Conservation (phyloP, 2,113 vertebrate genomes). For the Rostratula benghalensis region DNA sequence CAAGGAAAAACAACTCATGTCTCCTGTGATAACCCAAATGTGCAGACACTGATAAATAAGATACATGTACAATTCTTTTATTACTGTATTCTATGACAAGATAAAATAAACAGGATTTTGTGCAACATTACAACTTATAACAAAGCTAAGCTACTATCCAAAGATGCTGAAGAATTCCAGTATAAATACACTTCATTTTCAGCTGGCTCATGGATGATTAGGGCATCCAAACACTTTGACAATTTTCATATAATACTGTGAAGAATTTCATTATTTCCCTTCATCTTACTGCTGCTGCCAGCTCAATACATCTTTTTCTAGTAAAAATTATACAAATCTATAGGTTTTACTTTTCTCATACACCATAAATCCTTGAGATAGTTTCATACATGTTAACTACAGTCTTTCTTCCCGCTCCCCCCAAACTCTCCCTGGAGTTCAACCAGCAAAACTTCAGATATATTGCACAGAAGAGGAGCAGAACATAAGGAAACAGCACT, state of each 20-base stretch:
- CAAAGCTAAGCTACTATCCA: conserved; percentile 67
- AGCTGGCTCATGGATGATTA: conserved; percentile 53
- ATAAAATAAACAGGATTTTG: conserved; percentile 73
- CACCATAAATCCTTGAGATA: conserved; percentile 50
- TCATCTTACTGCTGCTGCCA: conserved; percentile 54
- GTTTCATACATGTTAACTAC: conserved; percentile 28
- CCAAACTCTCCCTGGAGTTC: neutral
- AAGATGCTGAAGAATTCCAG: conserved; percentile 58
- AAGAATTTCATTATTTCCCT: conserved; percentile 67
- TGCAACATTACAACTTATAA: conserved; percentile 62
- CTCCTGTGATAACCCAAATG: conserved; percentile 70
- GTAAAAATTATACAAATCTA: conserved; percentile 68
- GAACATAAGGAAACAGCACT: conserved; percentile 22
- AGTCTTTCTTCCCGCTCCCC: neutral
- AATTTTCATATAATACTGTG: conserved; percentile 66
- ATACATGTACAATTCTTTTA: conserved; percentile 73
- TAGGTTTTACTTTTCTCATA: conserved; percentile 40
- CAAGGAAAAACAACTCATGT: conserved; percentile 45
- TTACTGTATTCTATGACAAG: conserved; percentile 72
- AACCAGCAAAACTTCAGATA: conserved; percentile 29
- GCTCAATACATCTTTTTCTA: conserved; percentile 69
- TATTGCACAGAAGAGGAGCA: neutral
- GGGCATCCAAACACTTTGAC: conserved; percentile 61
- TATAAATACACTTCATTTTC: conserved; percentile 64
- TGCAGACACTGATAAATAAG: conserved; percentile 73